Percentiles rank a stretch among this genome's conserved stretches.
Evolutionary conservation across 2,113 vertebrate genomes (phyloP).

Genomic region (Lophochroa leadbeateri): DNA sequence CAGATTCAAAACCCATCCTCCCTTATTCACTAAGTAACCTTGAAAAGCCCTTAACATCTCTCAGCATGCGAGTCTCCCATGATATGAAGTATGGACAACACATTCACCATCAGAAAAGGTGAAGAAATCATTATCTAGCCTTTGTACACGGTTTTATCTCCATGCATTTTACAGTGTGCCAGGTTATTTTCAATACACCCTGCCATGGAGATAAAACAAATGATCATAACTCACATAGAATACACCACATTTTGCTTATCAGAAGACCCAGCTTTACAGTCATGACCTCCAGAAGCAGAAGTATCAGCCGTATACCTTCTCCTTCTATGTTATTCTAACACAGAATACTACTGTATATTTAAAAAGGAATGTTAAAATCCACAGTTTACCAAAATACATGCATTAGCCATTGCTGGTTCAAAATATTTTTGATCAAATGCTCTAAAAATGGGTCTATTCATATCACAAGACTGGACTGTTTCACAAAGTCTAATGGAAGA

Average conservation of each 20-base stretch:
- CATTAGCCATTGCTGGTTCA: background rate
- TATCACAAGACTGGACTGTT: background rate
- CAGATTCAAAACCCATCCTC: background rate
- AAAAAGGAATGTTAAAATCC: background rate
- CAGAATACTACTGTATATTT: background rate
- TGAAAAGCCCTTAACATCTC: background rate
- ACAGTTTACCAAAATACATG: background rate
- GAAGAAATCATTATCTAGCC: background rate
- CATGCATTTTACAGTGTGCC: background rate
- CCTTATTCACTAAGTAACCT: background rate
- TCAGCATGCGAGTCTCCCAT: background rate
- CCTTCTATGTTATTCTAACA: background rate
- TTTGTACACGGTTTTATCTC: background rate
- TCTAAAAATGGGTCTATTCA: background rate
- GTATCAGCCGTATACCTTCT: background rate
- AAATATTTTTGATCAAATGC: background rate
- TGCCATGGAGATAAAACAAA: background rate
- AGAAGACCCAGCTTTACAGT: background rate
- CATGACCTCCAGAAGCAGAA: background rate
- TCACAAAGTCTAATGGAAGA: background rate
- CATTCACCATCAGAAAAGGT: background rate
- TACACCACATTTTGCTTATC: background rate
- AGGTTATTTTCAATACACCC: background rate
- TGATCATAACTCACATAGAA: background rate
- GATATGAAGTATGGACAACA: background rate